A percentile compares a stretch with the other conserved stretches of the same genome.
Evolutionary conservation across 2,888 invertebrate genomes (phyloP).

Genomic region (Agrotis ipsilon): DNA sequence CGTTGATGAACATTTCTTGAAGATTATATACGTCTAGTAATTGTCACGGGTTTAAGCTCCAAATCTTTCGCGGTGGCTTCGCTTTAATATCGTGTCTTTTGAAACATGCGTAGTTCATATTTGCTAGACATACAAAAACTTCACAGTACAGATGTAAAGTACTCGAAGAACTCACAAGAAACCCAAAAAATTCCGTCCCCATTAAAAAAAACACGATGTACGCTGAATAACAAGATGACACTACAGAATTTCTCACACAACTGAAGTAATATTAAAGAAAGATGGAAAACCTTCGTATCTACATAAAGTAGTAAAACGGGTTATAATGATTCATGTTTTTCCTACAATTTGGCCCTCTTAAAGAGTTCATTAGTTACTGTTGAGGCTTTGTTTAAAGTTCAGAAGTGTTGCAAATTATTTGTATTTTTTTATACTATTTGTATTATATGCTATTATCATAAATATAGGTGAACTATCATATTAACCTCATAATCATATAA

Average conservation of each 20-base stretch:
- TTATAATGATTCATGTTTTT: slow-evolving; percentile 33
- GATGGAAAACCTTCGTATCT: background rate
- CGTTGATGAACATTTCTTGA: no score
- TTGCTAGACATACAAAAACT: no score
- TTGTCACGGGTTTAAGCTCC: no score
- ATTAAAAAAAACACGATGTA: background rate
- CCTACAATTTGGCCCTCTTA: slow-evolving; percentile 21
- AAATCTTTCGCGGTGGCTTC: no score
- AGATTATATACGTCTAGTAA: no score
- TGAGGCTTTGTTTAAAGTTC: slow-evolving; percentile 1
- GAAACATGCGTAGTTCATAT: no score
- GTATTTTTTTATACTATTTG: no score
- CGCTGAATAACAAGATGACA: background rate
- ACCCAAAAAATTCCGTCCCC: background rate
- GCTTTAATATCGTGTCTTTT: no score
- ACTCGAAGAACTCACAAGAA: no score
- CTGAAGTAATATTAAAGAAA: background rate
- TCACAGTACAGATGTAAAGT: no score
- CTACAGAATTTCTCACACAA: background rate
- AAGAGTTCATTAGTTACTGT: no score
- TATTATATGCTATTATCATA: no score
- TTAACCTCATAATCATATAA: background rate
- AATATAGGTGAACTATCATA: slow-evolving; percentile 27
- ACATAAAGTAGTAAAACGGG: background rate
- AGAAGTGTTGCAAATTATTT: slow-evolving; percentile 28